Percentiles rank a stretch among this genome's conserved stretches.
These are phyloP conservation scores for Chaetophractus vellerosus DNA, from an alignment of 2,797 vertebrate genomes.

Conservation along the genomic window DNA sequence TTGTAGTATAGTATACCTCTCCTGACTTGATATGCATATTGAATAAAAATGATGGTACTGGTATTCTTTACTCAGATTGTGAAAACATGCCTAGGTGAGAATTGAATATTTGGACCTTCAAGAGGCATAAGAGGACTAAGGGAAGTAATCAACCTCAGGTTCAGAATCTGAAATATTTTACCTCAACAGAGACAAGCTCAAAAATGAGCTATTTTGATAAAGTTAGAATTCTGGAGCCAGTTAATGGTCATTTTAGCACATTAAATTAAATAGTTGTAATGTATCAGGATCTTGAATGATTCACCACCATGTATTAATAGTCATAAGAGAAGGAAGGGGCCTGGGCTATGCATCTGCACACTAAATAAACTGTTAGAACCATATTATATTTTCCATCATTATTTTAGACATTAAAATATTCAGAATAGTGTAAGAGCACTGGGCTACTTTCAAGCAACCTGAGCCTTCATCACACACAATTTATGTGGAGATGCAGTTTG, in stretches of 20 bases:
- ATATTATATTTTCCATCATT: neutral
- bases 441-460: neutral
- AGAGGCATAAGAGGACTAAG: neutral
- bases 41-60: neutral
- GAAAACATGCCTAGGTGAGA: neutral
- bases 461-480: neutral
- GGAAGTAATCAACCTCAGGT: neutral
- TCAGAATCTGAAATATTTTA: conserved; percentile 64
- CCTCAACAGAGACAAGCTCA: conserved; percentile 11
- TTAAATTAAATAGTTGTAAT: neutral
- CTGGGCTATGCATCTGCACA: neutral
- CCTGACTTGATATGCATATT: neutral
- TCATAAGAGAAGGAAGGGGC: neutral
- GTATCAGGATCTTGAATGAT: conserved; percentile 17
- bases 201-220: neutral
- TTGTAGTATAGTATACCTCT: neutral
- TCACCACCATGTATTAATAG: neutral
- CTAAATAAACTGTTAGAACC: neutral
- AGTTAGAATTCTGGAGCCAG: too few species aligned
- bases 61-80: conserved; percentile 32
- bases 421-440: neutral
- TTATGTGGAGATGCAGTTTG: neutral
- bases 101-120: neutral
- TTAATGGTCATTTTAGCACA: too few species aligned
- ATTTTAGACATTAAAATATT: conserved; percentile 46